A percentile compares a stretch with the other conserved stretches of the same genome.
phyloP scores from a whole-genome alignment of 2,797 vertebrate genomes.

The Hemitrygon akajei region DNA sequence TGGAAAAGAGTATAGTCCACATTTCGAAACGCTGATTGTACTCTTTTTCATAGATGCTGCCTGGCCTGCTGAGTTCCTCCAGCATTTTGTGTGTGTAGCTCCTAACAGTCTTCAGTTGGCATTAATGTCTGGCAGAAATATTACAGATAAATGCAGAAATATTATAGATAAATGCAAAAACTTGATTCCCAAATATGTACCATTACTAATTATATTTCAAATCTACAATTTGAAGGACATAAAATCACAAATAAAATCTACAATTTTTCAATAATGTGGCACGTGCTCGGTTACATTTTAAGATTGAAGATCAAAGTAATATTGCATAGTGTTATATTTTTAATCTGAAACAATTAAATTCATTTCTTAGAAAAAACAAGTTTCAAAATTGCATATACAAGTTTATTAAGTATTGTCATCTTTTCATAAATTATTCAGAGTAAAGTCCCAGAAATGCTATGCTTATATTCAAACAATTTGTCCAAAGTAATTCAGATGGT shows the following conservation, averaged over 20 bases:
- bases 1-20: too few species aligned
- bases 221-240: background rate
- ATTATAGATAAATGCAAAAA: background rate
- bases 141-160: background rate
- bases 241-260: background rate
- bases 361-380: background rate
- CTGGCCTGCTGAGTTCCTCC: too few species aligned
- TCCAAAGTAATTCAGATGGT: background rate
- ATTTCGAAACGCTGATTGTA: too few species aligned
- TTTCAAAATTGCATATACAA: slow-evolving; percentile 21
- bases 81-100: background rate
- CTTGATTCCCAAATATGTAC: background rate
- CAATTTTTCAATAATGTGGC: background rate
- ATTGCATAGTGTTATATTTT: slow-evolving; percentile 27
- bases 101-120: background rate
- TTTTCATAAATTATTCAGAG: background rate
- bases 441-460: slow-evolving; percentile 7
- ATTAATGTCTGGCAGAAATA: background rate
- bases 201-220: background rate
- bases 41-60: too few species aligned
- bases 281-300: background rate
- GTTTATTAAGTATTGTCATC: background rate
- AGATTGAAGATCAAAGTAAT: slow-evolving; percentile 11
- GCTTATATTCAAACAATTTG: background rate
- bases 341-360: slow-evolving; percentile 21